phyloP scores from a whole-genome alignment of 2,113 vertebrate genomes.

The Nematolebias whitei region DNA sequence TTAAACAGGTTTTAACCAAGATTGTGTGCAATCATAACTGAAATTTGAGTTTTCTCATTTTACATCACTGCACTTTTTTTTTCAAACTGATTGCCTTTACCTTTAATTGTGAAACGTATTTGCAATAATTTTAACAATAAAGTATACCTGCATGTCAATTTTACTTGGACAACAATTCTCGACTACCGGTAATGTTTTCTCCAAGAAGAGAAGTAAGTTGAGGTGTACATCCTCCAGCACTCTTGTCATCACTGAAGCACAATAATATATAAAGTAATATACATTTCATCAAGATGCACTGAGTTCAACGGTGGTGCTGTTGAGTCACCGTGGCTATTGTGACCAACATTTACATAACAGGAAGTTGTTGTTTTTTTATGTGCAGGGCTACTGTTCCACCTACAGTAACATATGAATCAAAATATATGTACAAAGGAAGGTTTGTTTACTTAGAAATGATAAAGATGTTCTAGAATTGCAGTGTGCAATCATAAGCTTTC shows the following conservation, averaged over 20 bases:
- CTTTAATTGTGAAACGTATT: too few species aligned
- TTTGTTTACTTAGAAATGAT: conserved; percentile 17
- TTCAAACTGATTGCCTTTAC: too few species aligned
- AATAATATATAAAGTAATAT: background rate
- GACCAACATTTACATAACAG: conserved; percentile 11
- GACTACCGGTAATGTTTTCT: conserved; percentile 13
- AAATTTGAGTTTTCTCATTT: too few species aligned
- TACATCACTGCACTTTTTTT: too few species aligned
- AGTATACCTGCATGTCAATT: background rate
- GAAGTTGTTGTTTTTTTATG: conserved; percentile 2
- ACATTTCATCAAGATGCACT: conserved; percentile 29
- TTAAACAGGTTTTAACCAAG: background rate
- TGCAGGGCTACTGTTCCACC: background rate
- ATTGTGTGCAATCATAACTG: background rate
- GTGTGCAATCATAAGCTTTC: background rate
- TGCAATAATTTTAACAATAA: background rate
- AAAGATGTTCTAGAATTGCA: conserved; percentile 5
- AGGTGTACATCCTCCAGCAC: conserved; percentile 32
- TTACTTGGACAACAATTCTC: conserved; percentile 9
- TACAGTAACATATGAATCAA: conserved; percentile 3
- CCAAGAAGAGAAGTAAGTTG: conserved; percentile 27
- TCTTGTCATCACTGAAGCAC: conserved; percentile 17
- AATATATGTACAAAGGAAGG: background rate
- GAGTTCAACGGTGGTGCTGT: conserved; percentile 15
- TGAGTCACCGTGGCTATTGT: conserved; percentile 22